Evolutionary conservation across 2,888 invertebrate species (phyloP), one percentile per base, ranked within the genome.

Genomic region (Scaptomyza caliginosa): DNA sequence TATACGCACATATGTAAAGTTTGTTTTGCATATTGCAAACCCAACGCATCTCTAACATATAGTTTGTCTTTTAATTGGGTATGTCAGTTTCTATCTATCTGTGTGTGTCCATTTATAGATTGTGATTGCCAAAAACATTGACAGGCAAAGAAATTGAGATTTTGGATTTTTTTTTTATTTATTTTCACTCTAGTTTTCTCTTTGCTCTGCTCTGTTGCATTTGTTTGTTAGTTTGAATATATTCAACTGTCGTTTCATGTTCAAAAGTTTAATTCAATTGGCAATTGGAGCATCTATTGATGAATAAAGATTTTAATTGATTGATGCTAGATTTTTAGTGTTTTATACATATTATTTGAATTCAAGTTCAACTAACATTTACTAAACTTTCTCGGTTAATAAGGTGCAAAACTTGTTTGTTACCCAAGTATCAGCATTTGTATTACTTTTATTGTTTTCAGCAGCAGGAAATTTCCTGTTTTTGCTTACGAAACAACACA

Each of bases 111-210:
- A 56, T 28, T 42, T 50, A 21, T 51, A 26, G 38, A 40, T 54
- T 62, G 36, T 54, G 72, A 23, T 50, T 67, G 71, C 42, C 67
- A 46, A 46, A 62, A 58, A 46, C 38, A 57, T 36, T 72, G 69
- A 46, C 52, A 57, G 54, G 32, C 49, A 36, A 43, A 32, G 38
- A 52, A 42, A 50, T 52, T 45, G 40, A 46, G 36, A 46, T n/a
- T 28, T 23, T 11, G 11, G 17, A 7, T 30, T n/a, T n/a, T n/a
- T n/a, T n/a, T n/a, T n/a, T n/a, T n/a, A n/a, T n/a, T n/a, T n/a
- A n/a, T n/a, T n/a, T n/a, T n/a, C n/a, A n/a, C n/a, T n/a, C n/a
- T n/a, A n/a, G 30, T 30, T 28, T 28, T 3, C 26, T 26, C 3
- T 28, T 28, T 11, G 11, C 57, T 52, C 51, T n/a, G 30, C 23